Base-by-base conservation (phyloP, 2,113 vertebrate genomes). In the Ellobius talpinus region DNA sequence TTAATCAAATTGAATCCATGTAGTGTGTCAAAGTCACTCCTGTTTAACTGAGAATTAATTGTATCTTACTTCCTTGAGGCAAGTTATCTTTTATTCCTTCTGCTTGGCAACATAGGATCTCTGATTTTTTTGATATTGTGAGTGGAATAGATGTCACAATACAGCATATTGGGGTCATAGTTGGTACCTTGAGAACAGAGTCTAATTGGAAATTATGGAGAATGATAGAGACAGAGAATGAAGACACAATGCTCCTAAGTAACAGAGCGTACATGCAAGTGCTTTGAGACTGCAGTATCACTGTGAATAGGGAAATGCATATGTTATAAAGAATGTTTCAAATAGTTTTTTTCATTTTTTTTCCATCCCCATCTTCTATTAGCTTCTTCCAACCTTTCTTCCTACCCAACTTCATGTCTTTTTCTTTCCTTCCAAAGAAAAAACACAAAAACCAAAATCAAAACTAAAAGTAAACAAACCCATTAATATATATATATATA, bases 161-260 rank as follows among this genome's bases (percentile, higher is more conserved):
- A 3, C 9, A 31, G 23, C 2, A 31, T 19, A 52, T 33, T 78
- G 26, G 6, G 36, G 39, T 24, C 0, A 36, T 42, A 61, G 72
- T 68, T 68, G 13, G 23, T 3, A 65, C 1, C 10, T 63, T 52
- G 13, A 61, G 0, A 52, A 17, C 1, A n/a, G 0, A 42, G 19
- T 6, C 11, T 89, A 1, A 0, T 72, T 87, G 7, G 55, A 33
- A 91, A 73, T 74, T 31, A 66, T 29, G 66, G 24, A 68, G 29
- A 70, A 36, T 16, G 12, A 36, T 8, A 84, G 21, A 73, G 66
- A 36, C 50, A 63, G 8, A 73, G 12, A 50, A 33, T 85, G 13
- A 47, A 9, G 4, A 26, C 7, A 0, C 19, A 21, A 77, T 23
- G 19, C 50, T 21, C 61, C 21, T 66, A 45, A 33, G 9, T 39